Evolutionary conservation across 2,888 invertebrate species (phyloP), one percentile per base, ranked within the genome.

Genomic region (Drosophila anceps): DNA sequence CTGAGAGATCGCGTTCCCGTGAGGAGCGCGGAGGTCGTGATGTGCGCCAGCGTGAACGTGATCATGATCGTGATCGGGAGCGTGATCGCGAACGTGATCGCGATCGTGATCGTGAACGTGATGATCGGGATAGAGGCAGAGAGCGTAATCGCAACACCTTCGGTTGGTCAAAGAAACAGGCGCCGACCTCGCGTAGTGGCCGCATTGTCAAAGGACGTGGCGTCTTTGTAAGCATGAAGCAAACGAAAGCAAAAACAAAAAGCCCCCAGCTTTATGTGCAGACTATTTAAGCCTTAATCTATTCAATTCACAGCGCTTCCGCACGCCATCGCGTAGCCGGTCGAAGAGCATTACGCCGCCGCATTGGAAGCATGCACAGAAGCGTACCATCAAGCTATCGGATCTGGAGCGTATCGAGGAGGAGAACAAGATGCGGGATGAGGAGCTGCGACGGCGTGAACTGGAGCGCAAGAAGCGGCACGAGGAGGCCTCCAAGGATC

Each of bases 301-400:
- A n/a, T 59, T 9, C 1, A 7, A 10, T 73, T 60, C 92, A 89
- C 43, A 97, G 97, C 95, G 98, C 57, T 98, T 97, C 93, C 95
- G 97, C 77, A 98, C 98, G 0, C 97, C 97, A 43, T 94, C 93
- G 46, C 94, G 96, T 15, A 97, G 97, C 69, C 95, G 98, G 0
- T 97, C 97, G 0, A 95, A 97, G 62, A 98, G 98, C 88, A 95
- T 95, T 33, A 98, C 98, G 1, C 98, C 98, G 12, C 97, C 98
- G 9, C 98, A 98, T 93, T 98, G 98, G 98, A 95, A 96, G 46
- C 96, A 97, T 89, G 98, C 98, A 70, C 97, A 97, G 92, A 95
- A 96, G 27, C 94, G 97, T 59, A 96, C 97, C 55, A 96, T 98
- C 76, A 97, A 97, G 92, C 93, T 97, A 2, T 95, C 96, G 0